phyloP scores from a whole-genome alignment of 2,888 invertebrate species.

The Apamea monoglypha region DNA sequence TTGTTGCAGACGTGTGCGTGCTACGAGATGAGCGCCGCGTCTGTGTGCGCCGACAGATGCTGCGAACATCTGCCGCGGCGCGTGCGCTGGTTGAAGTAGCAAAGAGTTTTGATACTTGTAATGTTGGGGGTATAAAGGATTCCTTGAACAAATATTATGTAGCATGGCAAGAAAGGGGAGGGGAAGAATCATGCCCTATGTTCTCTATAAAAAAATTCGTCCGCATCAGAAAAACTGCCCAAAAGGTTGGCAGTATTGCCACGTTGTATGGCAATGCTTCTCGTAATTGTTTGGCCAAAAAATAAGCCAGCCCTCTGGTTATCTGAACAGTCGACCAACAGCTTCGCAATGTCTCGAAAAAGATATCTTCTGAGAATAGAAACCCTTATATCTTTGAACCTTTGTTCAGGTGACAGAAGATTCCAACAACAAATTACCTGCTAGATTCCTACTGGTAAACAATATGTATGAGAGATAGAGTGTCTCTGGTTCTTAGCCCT shows the following conservation, averaged over 20 bases:
- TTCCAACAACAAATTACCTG: not conserved
- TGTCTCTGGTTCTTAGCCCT: not conserved
- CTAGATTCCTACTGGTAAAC: not conserved
- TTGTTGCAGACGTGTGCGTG: slow-evolving; percentile 74
- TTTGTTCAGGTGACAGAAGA: not conserved
- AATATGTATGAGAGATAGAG: not conserved
- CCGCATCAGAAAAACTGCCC: too few relatives aligned
- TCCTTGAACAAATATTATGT: not conserved
- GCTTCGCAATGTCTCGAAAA: not conserved
- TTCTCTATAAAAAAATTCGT: too few relatives aligned
- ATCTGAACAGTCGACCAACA: not conserved
- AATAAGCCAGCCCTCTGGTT: too few relatives aligned
- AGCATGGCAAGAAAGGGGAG: not conserved
- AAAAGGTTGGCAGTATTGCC: too few relatives aligned
- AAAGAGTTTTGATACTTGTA: slow-evolving; percentile 76
- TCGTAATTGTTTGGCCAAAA: too few relatives aligned
- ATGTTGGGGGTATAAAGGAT: not conserved
- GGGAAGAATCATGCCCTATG: too few relatives aligned
- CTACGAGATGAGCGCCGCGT: slow-evolving; percentile 63
- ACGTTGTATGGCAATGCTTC: too few relatives aligned
- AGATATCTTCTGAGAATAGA: not conserved
- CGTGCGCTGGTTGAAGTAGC: slow-evolving; percentile 72
- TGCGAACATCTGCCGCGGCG: slow-evolving; percentile 86
- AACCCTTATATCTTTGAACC: not conserved
- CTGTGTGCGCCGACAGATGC: slow-evolving; percentile 83